phyloP scores from a whole-genome alignment of 2,797 vertebrate species.

The Lepus townsendii region DNA sequence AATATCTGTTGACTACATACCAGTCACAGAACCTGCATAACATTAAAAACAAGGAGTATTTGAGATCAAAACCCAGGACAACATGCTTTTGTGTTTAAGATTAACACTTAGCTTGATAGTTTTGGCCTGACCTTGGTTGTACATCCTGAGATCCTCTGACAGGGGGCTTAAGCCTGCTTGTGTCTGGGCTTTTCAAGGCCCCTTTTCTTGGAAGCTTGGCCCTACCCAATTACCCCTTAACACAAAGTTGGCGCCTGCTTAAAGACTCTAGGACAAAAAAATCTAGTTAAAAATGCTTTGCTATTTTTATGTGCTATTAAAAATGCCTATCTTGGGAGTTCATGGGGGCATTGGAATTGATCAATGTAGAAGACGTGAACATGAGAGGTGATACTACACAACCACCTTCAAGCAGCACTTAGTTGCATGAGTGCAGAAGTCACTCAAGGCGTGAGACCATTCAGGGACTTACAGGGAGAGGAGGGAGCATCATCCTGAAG shows the following conservation, averaged over 20 bases:
- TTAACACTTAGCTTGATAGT: not conserved
- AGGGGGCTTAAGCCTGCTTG: not conserved
- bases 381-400: not conserved
- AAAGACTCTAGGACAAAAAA: not conserved
- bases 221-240: not conserved
- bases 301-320: constrained; percentile 25
- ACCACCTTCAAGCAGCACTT: not conserved
- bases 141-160: not conserved
- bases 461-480: not conserved
- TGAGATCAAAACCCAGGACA: not conserved
- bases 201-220: constrained; percentile 15
- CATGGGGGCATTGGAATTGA: not conserved
- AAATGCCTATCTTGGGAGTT: not conserved
- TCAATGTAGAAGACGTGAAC: not conserved
- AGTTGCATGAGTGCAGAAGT: not conserved
- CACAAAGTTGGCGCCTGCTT: not conserved
- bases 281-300: not conserved
- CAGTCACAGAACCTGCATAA: not conserved
- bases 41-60: not conserved
- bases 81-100: not conserved
- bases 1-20: not conserved
- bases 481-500: not conserved
- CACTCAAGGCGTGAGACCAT: not conserved
- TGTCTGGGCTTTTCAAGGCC: not conserved
- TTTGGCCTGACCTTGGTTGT: not conserved